Base-by-base conservation (phyloP, 2,797 vertebrate genomes). In the Halcyon badia region DNA sequence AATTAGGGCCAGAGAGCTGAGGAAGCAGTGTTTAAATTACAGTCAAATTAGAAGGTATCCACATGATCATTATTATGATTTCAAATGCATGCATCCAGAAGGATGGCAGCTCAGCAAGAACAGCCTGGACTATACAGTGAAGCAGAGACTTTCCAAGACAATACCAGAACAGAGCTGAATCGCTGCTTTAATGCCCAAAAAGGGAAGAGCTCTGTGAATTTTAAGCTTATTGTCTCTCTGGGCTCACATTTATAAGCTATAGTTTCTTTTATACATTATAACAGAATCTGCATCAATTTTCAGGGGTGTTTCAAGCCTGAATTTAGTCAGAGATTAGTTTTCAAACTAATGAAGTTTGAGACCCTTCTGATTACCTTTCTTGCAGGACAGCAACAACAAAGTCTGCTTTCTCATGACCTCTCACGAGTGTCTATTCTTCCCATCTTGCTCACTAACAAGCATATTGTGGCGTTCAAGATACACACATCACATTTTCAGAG, bases 11-110 rank as follows among this genome's bases (percentile, higher is more conserved):
- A 31, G 72, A 62, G 87, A 96, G 91, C 90, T 89, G 96, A 97
- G 95, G 90, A 93, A 96, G 93, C 92, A 89, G 89, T 58, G 90
- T 95, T 96, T 95, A 95, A 96, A 89, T 93, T 93, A 78, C 75
- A 95, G 91, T 87, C 86, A 90, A 60, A 97, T 92, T 92, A 95
- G 95, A 94, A 95, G 86, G 88, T 78, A 69, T 78, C 78, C 92
- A 85, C 92, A 92, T 73, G 94, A 87, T 94, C 92, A 72, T 96
- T 93, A 90, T 89, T 85, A 21, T 92, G 92, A 89, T 96, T 96
- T 81, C 49, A 80, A 89, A 95, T 60, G 83, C 82, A 52, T 71
- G 79, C 90, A 89, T 84, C 89, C 88, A 94, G 83, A 81, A 95
- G 89, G 87, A 85, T 87, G 83, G 93, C 80, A 95, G 94, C 86